A percentile compares a stretch with the other conserved stretches of the same genome.
These are phyloP conservation scores for Metalampra italica DNA, from an alignment of 2,888 invertebrate genomes.

Conservation along the genomic window DNA sequence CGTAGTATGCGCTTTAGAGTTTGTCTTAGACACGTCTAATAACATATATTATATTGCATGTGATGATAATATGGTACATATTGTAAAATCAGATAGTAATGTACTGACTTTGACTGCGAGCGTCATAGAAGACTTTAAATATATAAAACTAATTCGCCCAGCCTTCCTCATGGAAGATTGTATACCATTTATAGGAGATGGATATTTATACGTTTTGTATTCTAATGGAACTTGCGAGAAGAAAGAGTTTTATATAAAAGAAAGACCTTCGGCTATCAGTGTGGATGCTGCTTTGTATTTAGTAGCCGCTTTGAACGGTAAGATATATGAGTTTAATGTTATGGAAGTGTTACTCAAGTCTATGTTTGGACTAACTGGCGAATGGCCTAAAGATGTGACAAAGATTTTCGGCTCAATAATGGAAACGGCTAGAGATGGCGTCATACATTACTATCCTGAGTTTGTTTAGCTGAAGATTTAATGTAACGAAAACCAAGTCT, in stretches of 20 bases:
- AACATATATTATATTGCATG: slow-evolving; percentile 56
- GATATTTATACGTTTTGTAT: slow-evolving; percentile 39
- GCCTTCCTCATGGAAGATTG: slow-evolving; percentile 55
- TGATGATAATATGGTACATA: slow-evolving; percentile 37
- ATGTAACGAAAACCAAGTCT: too few relatives aligned
- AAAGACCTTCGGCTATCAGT: slow-evolving; percentile 48
- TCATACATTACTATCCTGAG: background rate
- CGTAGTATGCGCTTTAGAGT: slow-evolving; percentile 45
- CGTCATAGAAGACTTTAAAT: slow-evolving; percentile 39
- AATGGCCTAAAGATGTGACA: slow-evolving; percentile 38
- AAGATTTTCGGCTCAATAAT: slow-evolving; percentile 30
- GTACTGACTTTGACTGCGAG: slow-evolving; percentile 28
- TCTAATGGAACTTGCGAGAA: slow-evolving; percentile 47
- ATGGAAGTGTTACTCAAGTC: slow-evolving; percentile 51
- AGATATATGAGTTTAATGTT: slow-evolving; percentile 58
- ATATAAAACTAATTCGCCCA: slow-evolving; percentile 46
- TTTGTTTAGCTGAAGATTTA: background rate
- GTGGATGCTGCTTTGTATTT: slow-evolving; percentile 54
- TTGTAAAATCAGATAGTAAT: slow-evolving; percentile 35
- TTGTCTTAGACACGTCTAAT: slow-evolving; percentile 57
- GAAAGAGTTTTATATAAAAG: slow-evolving; percentile 42
- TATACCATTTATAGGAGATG: slow-evolving; percentile 53
- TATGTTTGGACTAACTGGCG: slow-evolving; percentile 38
- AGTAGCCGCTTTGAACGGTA: slow-evolving; percentile 51
- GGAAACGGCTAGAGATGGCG: slow-evolving; percentile 27